A percentile compares a stretch with the other conserved stretches of the same genome.
Conservation (phyloP, 2,113 vertebrate genomes). For the Alethe castanea region DNA sequence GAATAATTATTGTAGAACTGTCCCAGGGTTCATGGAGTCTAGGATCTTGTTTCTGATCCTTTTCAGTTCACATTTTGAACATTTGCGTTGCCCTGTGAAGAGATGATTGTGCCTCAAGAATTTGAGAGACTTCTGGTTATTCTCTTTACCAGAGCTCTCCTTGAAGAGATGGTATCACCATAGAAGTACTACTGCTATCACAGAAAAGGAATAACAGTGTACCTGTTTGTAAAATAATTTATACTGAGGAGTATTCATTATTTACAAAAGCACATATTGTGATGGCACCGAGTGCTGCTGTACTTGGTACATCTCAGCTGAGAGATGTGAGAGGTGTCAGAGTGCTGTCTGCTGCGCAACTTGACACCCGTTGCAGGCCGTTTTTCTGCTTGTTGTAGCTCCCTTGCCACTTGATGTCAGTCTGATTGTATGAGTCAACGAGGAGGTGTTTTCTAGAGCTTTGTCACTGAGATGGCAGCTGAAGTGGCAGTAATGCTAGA, state of each 20-base stretch:
- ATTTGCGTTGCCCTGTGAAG: neutral
- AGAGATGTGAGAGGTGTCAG: neutral
- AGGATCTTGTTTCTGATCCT: neutral
- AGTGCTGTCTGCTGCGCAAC: neutral
- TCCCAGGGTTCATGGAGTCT: neutral
- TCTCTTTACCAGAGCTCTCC: neutral
- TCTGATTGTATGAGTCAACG: neutral
- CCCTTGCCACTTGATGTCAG: neutral
- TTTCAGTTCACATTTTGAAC: neutral
- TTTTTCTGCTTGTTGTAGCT: neutral
- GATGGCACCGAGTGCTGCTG: neutral
- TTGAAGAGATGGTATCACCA: neutral
- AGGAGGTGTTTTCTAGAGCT: neutral
- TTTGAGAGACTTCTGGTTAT: neutral
- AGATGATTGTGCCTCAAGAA: neutral
- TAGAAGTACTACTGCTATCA: neutral
- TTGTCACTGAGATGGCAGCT: neutral
- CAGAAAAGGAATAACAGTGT: neutral
- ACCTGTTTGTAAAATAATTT: neutral
- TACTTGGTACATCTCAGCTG: neutral
- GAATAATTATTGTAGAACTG: neutral
- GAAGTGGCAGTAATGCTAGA: neutral
- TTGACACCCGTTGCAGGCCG: neutral
- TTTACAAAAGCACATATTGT: neutral
- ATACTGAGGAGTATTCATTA: neutral